These are phyloP conservation scores for Hystrix cristata DNA, from an alignment of 2,113 vertebrate genomes.

Conservation along the genomic window DNA sequence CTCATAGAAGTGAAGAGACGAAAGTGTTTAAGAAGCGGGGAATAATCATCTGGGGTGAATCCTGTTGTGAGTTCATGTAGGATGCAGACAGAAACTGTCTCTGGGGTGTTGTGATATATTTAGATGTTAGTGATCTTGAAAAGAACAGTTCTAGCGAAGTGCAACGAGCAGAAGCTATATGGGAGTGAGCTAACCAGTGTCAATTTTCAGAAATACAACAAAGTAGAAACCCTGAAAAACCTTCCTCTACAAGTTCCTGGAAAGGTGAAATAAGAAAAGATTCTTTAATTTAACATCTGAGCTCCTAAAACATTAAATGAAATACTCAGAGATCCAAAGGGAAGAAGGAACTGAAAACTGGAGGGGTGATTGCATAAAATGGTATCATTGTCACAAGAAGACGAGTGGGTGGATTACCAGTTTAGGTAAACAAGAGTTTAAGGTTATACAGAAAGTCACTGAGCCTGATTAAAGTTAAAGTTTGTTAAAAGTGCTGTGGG, in stretches of 20 bases:
- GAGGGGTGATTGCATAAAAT: background rate
- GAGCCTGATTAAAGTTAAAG: background rate
- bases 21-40: background rate
- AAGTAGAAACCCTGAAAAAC: background rate
- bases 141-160: background rate
- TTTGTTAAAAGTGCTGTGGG: background rate
- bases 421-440: background rate
- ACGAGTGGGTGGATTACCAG: background rate
- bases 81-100: background rate
- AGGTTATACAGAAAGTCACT: background rate
- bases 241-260: background rate
- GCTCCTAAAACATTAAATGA: background rate
- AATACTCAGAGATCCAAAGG: background rate
- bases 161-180: background rate
- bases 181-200: background rate
- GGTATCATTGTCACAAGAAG: background rate
- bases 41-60: background rate
- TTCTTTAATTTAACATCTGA: background rate
- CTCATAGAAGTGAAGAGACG: slow-evolving; percentile 1
- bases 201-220: background rate
- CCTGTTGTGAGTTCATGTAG: slow-evolving; percentile 24
- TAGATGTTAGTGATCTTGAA: background rate
- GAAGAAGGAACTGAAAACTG: slow-evolving; percentile 3
- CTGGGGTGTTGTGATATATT: background rate
- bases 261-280: background rate